Conservation (phyloP, 2,888 invertebrate genomes). For the Phaonia tiefii region DNA sequence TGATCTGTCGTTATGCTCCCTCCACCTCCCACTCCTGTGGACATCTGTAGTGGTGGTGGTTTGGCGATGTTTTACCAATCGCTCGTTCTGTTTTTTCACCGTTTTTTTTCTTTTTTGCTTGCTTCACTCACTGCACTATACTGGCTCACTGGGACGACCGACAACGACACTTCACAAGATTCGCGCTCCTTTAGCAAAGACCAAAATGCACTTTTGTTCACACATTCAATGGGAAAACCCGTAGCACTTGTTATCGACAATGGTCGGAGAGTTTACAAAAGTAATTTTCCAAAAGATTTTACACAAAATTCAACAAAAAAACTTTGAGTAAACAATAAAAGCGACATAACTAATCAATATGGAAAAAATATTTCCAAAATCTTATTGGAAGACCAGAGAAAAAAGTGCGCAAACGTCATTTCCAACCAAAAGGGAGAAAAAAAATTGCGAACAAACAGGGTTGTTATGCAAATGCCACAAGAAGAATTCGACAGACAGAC, state of each 20-base stretch:
- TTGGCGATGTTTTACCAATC: conserved; percentile 72
- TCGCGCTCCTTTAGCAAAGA: conserved; percentile 28
- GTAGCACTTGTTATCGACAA: conserved; percentile 41
- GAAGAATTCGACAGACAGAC: too few species aligned
- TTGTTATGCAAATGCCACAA: conserved; percentile 26
- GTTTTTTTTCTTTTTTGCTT: conserved; percentile 4
- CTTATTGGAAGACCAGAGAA: conserved; percentile 67
- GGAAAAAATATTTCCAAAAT: conserved; percentile 78
- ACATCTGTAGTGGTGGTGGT: conserved; percentile 75
- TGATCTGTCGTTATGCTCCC: conserved; percentile 79
- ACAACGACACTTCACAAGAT: conserved; percentile 14
- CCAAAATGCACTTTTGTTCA: conserved; percentile 37
- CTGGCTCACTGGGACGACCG: too few species aligned
- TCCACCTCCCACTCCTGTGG: conserved; percentile 79
- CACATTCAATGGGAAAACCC: conserved; percentile 22
- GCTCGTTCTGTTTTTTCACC: conserved; percentile 51
- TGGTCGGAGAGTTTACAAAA: conserved; percentile 52
- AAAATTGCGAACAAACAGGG: conserved; percentile 44
- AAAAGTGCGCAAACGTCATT: conserved; percentile 69
- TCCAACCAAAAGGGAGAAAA: conserved; percentile 59
- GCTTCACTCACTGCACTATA: conserved; percentile 5
- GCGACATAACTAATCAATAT: conserved; percentile 80
- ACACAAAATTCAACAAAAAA: conserved; percentile 71
- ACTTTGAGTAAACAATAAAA: conserved; percentile 79
- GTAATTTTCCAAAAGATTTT: conserved; percentile 62